Evolutionary conservation across 2,113 vertebrate species (phyloP).

Genomic region (Charina bottae): DNA sequence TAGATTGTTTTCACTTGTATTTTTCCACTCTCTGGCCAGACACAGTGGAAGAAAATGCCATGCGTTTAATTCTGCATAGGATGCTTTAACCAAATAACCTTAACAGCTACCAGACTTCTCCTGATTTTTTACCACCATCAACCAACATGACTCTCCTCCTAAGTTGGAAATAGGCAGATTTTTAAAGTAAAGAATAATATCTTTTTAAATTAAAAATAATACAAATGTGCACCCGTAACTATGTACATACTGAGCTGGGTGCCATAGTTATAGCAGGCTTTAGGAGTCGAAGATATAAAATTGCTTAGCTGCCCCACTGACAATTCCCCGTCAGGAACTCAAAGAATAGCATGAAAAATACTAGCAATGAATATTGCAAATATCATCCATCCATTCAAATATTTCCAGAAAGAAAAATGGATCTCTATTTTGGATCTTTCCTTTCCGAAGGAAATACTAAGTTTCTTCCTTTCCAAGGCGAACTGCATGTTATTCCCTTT

Average conservation of each 20-base stretch:
- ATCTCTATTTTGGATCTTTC: neutral
- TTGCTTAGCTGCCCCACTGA: neutral
- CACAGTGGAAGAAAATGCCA: too few species aligned
- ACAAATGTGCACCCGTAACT: neutral
- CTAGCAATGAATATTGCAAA: neutral
- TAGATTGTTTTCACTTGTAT: too few species aligned
- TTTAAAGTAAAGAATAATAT: neutral
- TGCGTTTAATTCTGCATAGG: too few species aligned
- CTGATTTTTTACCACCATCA: neutral
- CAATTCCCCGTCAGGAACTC: neutral
- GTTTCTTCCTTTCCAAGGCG: neutral
- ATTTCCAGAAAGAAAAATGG: neutral
- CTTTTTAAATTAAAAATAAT: neutral
- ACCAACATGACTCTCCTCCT: neutral
- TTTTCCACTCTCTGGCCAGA: too few species aligned
- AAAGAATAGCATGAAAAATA: neutral
- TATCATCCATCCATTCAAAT: neutral
- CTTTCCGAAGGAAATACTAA: neutral
- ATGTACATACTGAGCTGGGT: neutral
- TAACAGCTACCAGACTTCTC: neutral
- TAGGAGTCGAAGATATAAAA: neutral
- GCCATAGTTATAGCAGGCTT: neutral
- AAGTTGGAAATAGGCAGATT: neutral
- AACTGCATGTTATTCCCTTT: neutral
- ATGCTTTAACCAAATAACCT: too few species aligned